Percentiles rank a stretch among this genome's conserved stretches.
phyloP scores from a whole-genome alignment of 2,113 vertebrate species.

The Sinocyclocheilus anophthalmus region DNA sequence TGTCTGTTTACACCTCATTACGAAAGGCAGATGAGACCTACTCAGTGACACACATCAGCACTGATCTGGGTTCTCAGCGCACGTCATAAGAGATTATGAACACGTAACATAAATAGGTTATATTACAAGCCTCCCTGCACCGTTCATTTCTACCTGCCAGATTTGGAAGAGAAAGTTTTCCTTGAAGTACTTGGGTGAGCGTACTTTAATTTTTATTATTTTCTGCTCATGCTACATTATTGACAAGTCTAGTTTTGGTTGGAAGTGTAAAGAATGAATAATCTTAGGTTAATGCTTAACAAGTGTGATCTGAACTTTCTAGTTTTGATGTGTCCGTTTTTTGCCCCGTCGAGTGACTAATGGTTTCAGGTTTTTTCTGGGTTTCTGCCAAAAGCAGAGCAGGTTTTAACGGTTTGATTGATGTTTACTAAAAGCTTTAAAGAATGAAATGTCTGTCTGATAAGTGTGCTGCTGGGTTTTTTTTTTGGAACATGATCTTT shows the following conservation, averaged over 20 bases:
- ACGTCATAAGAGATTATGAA: constrained; percentile 50
- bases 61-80: constrained; percentile 40
- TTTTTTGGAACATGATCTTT: too few species aligned
- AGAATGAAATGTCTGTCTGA: not conserved
- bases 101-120: constrained; percentile 48
- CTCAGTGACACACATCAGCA: constrained; percentile 18
- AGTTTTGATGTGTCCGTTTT: constrained; percentile 21
- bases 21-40: constrained; percentile 69
- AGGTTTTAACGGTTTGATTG: constrained; percentile 26
- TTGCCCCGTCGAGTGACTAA: not conserved
- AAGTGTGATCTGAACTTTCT: not conserved
- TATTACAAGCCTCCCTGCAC: constrained; percentile 34
- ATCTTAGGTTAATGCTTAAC: not conserved
- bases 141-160: constrained; percentile 42
- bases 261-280: not conserved
- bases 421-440: constrained; percentile 20
- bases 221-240: not conserved
- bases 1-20: constrained; percentile 78
- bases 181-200: constrained; percentile 39
- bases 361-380: not conserved
- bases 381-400: not conserved
- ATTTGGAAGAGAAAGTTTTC: constrained; percentile 37
- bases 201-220: not conserved
- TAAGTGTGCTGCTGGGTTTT: not conserved
- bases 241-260: not conserved